phyloP scores from a whole-genome alignment of 1,140 invertebrate species.

The Subanguina moxae region DNA sequence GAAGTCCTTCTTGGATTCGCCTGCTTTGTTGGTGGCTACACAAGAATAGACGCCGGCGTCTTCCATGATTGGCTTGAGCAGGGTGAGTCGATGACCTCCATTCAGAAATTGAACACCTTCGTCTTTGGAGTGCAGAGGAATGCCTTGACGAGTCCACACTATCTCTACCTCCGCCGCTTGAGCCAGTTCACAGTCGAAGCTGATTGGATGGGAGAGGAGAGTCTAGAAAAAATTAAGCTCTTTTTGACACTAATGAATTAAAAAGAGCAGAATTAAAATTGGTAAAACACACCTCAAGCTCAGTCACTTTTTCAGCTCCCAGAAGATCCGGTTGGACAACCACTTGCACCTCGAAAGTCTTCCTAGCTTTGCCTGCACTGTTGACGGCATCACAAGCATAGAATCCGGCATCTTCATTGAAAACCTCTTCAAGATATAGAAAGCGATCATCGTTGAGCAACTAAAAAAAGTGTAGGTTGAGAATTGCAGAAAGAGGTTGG shows the following conservation, averaged over 20 bases:
- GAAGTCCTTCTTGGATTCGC: constrained; percentile 10
- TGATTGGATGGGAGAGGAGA: neutral
- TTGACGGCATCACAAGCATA: constrained; percentile 59
- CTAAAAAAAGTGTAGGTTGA: neutral
- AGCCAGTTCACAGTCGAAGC: constrained; percentile 1
- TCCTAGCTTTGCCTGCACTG: constrained; percentile 55
- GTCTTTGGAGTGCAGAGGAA: constrained; percentile 10
- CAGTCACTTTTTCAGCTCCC: neutral
- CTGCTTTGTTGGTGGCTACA: constrained; percentile 46
- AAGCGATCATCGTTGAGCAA: constrained; percentile 20
- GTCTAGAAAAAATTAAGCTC: neutral
- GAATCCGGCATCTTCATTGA: constrained; percentile 46
- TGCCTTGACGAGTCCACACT: constrained; percentile 6
- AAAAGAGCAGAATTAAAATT: neutral
- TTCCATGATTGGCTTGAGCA: constrained; percentile 61
- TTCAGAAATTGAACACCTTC: constrained; percentile 13
- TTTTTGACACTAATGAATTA: neutral
- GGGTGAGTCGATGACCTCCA: neutral
- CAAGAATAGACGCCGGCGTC: constrained; percentile 69
- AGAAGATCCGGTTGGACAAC: constrained; percentile 38
- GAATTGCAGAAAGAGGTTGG: too few species aligned
- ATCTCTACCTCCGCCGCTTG: neutral
- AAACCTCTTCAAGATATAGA: neutral
- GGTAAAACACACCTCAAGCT: neutral
- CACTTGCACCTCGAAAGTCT: constrained; percentile 60